Conservation (phyloP, 2,113 vertebrate species). For the Brachypodius melanocephalos region DNA sequence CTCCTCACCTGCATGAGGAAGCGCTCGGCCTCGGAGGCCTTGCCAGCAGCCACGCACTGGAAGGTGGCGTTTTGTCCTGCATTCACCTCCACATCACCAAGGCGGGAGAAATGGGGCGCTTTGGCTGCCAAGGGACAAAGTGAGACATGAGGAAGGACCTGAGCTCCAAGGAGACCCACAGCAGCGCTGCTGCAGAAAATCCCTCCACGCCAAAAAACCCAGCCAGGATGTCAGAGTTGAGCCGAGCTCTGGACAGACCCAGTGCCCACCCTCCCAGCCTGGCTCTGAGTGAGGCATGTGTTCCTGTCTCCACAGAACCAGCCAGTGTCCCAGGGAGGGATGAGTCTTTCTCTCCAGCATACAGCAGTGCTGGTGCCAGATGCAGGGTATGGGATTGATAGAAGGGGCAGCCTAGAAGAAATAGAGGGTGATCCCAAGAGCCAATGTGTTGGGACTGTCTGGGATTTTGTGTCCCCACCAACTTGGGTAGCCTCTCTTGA, state of each 20-base stretch:
- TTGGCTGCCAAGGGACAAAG: constrained; percentile 77
- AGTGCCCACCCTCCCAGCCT: background rate
- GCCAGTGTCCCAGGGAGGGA: background rate
- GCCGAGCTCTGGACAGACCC: fast-evolving
- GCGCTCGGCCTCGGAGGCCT: constrained; percentile 83
- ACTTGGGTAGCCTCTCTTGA: fast-evolving
- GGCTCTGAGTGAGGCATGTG: fast-evolving
- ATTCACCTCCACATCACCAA: constrained; percentile 95
- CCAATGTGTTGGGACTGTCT: background rate
- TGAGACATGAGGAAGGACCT: background rate
- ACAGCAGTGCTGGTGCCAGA: fast-evolving
- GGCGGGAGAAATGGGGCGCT: constrained; percentile 92
- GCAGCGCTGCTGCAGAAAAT: background rate
- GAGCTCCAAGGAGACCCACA: fast-evolving
- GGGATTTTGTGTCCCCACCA: background rate
- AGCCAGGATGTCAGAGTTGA: background rate
- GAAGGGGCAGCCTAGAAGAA: background rate
- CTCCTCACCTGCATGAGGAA: constrained; percentile 90
- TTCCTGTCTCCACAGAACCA: background rate
- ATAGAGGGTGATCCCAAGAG: background rate
- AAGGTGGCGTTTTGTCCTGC: constrained; percentile 95
- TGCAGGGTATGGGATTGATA: background rate
- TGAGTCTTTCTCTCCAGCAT: background rate
- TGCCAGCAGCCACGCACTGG: constrained; percentile 90
- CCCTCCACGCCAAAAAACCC: background rate